Base-by-base conservation (phyloP, 2,888 invertebrate species). In the Antitype chi region DNA sequence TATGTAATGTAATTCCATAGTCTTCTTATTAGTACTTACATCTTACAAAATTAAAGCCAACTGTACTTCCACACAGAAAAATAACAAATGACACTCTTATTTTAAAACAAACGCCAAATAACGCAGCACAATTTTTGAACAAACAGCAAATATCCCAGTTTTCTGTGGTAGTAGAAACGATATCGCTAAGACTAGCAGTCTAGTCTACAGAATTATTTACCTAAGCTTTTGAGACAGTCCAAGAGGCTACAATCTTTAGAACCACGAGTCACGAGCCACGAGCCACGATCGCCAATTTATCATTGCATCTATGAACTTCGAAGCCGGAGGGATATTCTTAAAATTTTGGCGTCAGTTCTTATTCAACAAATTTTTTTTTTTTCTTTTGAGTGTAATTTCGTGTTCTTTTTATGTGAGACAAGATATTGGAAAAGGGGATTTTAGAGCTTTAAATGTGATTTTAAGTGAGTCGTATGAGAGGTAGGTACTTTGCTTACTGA, bases 211-310 rank as follows among this genome's bases (percentile, higher is more conserved):
- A 92, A 92, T 92, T 93, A 93, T 93, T 94, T 92, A 90, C 91
- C 90, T 90, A 92, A 93, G 91, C 91, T 92, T 92, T 93, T 90
- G 93, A 93, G 93, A 93, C 94, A 90, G 91, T 90, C 85, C 88
- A 87, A 91, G 91, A 90, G 92, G 91, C 91, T 89, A 90, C 91
- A 92, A 88, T 89, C 88, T 89, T 85, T 80, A 86, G 53, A 92
- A 57, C 66, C 60, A 47, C 89, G 89, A 92, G 55, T 25, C 57
- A 57, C 53, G n/a, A 72, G 47, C 60, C 55, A 43, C 89, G 89
- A 92, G 59, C 71, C 60, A 47, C 89, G 89, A 92, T 92, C 88
- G 90, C 88, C 92, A 93, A 94, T 93, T 93, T 94, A 93, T 93
- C 92, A 91, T 91, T 90, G 89, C 90, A 88, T 91, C 90, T 90